These are phyloP conservation scores for Anthophora plumipes DNA, from an alignment of 2,888 invertebrate species.

Conservation along the genomic window DNA sequence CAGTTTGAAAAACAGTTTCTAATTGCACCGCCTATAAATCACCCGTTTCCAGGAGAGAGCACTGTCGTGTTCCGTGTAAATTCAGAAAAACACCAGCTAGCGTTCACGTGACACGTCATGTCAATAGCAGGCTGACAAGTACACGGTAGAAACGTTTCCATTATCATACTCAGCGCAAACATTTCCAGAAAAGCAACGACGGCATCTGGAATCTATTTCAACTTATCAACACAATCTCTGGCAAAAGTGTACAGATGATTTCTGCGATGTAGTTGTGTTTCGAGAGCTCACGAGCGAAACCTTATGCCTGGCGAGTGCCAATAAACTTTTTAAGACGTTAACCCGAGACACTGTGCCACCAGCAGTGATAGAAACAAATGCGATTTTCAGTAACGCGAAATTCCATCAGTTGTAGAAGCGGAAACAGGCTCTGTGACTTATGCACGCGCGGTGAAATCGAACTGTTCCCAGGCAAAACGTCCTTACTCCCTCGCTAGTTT, in stretches of 20 bases:
- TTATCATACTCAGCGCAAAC: conserved; percentile 13
- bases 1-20: not conserved
- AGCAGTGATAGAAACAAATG: conserved; percentile 10
- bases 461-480: not conserved
- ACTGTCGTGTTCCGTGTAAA: not conserved
- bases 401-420: not conserved
- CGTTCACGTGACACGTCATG: not conserved
- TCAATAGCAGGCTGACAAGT: not conserved
- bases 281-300: not conserved
- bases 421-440: not conserved
- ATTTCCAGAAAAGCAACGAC: conserved; percentile 12
- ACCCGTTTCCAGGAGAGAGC: not conserved
- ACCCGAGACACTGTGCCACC: not conserved
- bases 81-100: not conserved
- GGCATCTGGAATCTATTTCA: conserved; percentile 18
- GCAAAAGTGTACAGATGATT: conserved; percentile 6
- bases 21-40: not conserved
- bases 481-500: not conserved
- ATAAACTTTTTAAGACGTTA: conserved; percentile 28
- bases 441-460: conserved; percentile 20
- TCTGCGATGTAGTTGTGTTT: not conserved
- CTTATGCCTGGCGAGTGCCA: not conserved
- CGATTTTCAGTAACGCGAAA: conserved; percentile 23
- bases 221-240: conserved; percentile 24
- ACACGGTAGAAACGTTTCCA: not conserved